Percentiles rank a stretch among this genome's conserved stretches.
Evolutionary conservation across 1,140 invertebrate genomes (phyloP).

Genomic region (Schlechtendalia chinensis): DNA sequence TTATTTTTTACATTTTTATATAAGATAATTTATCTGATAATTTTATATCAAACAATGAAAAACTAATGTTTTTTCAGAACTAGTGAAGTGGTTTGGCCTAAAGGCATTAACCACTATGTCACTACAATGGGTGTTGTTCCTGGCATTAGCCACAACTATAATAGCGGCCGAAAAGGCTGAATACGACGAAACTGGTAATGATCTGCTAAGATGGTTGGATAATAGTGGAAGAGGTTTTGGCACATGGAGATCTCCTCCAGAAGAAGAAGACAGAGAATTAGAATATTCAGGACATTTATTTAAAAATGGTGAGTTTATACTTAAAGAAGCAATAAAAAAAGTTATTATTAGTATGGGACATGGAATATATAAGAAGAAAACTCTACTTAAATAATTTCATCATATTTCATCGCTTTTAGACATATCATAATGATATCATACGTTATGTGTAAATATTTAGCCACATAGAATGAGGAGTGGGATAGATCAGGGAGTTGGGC

Average conservation of each 20-base stretch:
- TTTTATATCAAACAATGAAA: too few relatives aligned
- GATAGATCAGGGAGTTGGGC: too few relatives aligned
- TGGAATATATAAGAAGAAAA: too few relatives aligned
- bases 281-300: not conserved
- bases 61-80: constrained; percentile 3
- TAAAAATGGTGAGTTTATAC: constrained; percentile 22
- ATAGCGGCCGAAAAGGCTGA: constrained; percentile 22
- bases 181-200: constrained; percentile 21
- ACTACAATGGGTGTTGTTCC: constrained; percentile 28
- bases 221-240: constrained; percentile 25
- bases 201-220: constrained; percentile 29
- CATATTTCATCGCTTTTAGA: too few relatives aligned
- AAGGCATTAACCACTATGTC: constrained; percentile 35
- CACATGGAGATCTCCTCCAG: constrained; percentile 33
- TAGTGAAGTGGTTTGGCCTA: constrained; percentile 23
- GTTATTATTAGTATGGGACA: too few relatives aligned
- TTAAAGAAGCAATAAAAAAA: too few relatives aligned
- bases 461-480: too few relatives aligned
- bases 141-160: constrained; percentile 22
- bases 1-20: too few relatives aligned
- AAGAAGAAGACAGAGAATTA: constrained; percentile 18
- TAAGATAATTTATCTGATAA: too few relatives aligned
- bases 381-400: too few relatives aligned
- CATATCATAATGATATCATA: too few relatives aligned
- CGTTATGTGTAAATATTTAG: too few relatives aligned